A percentile compares a stretch with the other conserved stretches of the same genome.
phyloP scores from a whole-genome alignment of 2,113 vertebrate genomes.

The Mesembrinibis cayennensis region DNA sequence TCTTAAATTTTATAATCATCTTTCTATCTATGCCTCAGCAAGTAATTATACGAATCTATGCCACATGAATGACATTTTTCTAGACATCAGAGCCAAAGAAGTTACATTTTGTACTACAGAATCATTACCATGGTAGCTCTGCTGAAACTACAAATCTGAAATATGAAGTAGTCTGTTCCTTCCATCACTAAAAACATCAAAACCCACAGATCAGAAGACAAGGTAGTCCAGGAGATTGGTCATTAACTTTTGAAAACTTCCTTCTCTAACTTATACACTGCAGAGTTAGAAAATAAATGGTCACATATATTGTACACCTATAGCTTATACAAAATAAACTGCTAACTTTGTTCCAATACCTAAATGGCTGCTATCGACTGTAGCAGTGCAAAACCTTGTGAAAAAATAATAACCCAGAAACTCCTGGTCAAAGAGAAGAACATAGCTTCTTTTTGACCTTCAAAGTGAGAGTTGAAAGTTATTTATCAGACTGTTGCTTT shows the following conservation, averaged over 20 bases:
- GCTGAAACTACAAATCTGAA: not conserved
- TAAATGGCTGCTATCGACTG: not conserved
- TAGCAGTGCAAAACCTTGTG: not conserved
- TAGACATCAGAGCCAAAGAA: not conserved
- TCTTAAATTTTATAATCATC: not conserved
- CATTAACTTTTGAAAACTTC: not conserved
- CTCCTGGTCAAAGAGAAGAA: not conserved
- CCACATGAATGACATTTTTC: not conserved
- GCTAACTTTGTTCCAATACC: not conserved
- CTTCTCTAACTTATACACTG: not conserved
- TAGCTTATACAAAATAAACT: not conserved
- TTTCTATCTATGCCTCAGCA: not conserved
- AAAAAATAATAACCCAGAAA: not conserved
- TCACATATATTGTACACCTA: not conserved
- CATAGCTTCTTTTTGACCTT: not conserved
- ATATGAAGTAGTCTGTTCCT: not conserved
- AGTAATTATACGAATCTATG: not conserved
- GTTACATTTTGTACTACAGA: not conserved
- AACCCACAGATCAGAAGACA: not conserved
- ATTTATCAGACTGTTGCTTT: not conserved
- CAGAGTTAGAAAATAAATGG: not conserved
- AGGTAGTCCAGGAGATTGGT: not conserved
- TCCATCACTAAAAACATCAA: not conserved
- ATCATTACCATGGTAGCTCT: not conserved
- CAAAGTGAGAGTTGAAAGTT: not conserved